Evolutionary conservation across 2,888 invertebrate genomes (phyloP).

Genomic region (Brassicogethes aeneus): DNA sequence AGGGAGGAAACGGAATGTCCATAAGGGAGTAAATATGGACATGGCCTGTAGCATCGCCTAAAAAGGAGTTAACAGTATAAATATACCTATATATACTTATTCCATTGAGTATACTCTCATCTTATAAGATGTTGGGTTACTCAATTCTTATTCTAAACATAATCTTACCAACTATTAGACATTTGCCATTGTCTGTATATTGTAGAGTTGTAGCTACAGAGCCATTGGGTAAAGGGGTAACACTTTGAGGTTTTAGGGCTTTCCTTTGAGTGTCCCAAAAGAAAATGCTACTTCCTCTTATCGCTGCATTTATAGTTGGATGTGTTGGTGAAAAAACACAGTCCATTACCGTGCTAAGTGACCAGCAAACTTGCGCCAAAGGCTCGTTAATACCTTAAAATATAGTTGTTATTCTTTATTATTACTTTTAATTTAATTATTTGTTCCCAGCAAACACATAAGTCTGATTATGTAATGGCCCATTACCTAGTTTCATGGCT

Average conservation of each 20-base stretch:
- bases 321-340: slow-evolving; percentile 65
- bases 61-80: too few relatives aligned
- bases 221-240: slow-evolving; percentile 44
- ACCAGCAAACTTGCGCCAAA: slow-evolving; percentile 39
- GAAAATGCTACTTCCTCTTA: slow-evolving; percentile 56
- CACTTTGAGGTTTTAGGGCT: slow-evolving; percentile 57
- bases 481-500: too few relatives aligned
- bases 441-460: too few relatives aligned
- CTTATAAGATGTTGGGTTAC: too few relatives aligned
- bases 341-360: slow-evolving; percentile 40
- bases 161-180: slow-evolving; percentile 60
- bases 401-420: too few relatives aligned
- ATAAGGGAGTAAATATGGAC: slow-evolving; percentile 61
- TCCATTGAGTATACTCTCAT: too few relatives aligned
- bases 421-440: too few relatives aligned
- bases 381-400: slow-evolving; percentile 41
- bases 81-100: too few relatives aligned
- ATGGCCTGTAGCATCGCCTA: slow-evolving; percentile 56
- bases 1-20: slow-evolving; percentile 67
- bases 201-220: slow-evolving; percentile 46
- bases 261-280: slow-evolving; percentile 74
- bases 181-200: slow-evolving; percentile 60
- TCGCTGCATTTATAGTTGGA: slow-evolving; percentile 63
- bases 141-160: too few relatives aligned
- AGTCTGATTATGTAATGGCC: too few relatives aligned